Base-by-base conservation (phyloP, 2,797 vertebrate species). In the Microhierax caerulescens region DNA sequence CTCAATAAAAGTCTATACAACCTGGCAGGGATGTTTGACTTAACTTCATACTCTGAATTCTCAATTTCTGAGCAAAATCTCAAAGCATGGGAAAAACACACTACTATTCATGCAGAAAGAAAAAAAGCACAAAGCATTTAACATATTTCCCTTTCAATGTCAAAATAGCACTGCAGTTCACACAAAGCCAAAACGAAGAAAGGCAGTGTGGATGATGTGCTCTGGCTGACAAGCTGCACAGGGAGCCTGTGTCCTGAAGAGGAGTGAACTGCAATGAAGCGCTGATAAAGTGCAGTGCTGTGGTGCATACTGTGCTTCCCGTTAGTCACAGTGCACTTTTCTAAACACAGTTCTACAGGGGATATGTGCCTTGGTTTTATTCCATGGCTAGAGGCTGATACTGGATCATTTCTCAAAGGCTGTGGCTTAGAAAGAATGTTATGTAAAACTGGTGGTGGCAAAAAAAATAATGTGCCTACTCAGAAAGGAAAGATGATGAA, bases 281-380 rank as follows among this genome's bases (percentile, higher is more conserved):
- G 1, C 36, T 39, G 36, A 37, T 19, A 6, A 68, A 63, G 23
- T 3, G 30, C 15, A 8, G 75, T 5, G 34, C 32, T 61, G 54
- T 4, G 22, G 32, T 1, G 0, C 50, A 56, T 13, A 16, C 47
- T 2, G 1, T 50, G 24, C 24, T 76, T 36, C 32, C 63, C 3
- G 0, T 43, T 25, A 50, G 41, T 34, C 61, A 37, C 68, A 37
- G 41, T 25, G 2, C 41, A 10, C 34, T 85, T 32, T 28, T 39
- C 47, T 43, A 48, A 28, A 47, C 30, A 9, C 25, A 41, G 4
- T 47, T 48, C 34, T 23, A 28, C 0, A 2, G 32, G 27, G 63
- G 13, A 5, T 3, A 8, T 25, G n/a, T 43, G 13, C 63, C 48
- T 63, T 3, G 0, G 21, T 63, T 72, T 60, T 47, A 34, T 67